Evolutionary conservation across 53 echinoderm and acorn worm genomes (phyloP), one percentile per base, ranked within the genome.

Genomic region (Astropecten irregularis): DNA sequence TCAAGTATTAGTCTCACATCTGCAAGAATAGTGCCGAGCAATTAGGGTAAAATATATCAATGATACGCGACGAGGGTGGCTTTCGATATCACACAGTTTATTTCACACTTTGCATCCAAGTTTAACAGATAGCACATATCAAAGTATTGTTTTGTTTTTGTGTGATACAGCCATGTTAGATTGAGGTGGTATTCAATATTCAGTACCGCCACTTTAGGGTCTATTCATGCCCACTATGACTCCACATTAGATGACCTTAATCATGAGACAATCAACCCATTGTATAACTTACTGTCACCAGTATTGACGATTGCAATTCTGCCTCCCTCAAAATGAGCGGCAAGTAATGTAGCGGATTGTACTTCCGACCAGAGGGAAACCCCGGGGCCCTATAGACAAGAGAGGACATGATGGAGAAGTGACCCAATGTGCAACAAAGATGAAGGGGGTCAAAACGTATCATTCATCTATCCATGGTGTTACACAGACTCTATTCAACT

Each of bases 281-380:
- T 33, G 6, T 58, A 8, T 35, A 35, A 83, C 83, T 83, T 83
- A 83, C 83, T 83, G 67, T 66, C 52, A 54, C 83, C 68, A 57
- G 68, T 67, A 53, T 51, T 49, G 51, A 83, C 54, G 23, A 68
- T 83, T 20, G 83, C 68, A 35, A 53, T 13, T 34, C 83, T 83
- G 14, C 56, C 68, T 40, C 83, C 83, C 68, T 83, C 83, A 68
- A 83, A 83, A 52, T 83, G 83, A 14, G 83, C 83, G 11, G 71
- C 37, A 52, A 71, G 71, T 71, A 71, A 71, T 9, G 71, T 19
- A 31, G 71, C 20, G 49, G 26, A 50, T 28, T 50, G 48, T 29
- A 30, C 71, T 49, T 47, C 71, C 16, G 52, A 36, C 71, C 71
- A 35, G n/a, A 30, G 32, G 35, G 23, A 32, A 16, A 44, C 49